Evolutionary conservation across 2,888 invertebrate species (phyloP).

Genomic region (Brachynemurus nebulosus): DNA sequence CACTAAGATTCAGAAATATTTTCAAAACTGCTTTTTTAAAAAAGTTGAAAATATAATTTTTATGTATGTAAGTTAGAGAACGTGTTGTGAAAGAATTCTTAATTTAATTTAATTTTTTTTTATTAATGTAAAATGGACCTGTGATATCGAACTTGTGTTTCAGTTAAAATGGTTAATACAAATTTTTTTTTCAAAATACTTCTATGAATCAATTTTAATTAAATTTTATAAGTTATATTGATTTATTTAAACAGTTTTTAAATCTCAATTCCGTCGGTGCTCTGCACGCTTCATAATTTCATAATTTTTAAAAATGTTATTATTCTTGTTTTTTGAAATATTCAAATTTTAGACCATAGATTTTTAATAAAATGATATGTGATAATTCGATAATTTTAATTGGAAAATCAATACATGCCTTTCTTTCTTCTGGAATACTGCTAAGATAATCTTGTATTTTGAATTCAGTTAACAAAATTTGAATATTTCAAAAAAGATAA

Average conservation of each 20-base stretch:
- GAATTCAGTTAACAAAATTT: too few species aligned
- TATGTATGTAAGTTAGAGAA: background rate
- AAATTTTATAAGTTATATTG: background rate
- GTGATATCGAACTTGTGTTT: background rate
- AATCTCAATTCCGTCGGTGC: background rate
- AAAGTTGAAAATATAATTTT: background rate
- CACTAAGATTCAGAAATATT: conserved; percentile 6
- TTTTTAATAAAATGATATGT: too few species aligned
- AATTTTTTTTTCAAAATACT: background rate
- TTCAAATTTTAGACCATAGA: background rate
- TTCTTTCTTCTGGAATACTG: too few species aligned
- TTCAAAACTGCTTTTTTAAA: background rate
- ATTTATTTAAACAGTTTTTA: background rate
- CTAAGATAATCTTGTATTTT: too few species aligned
- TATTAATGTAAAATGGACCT: background rate
- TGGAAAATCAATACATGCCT: too few species aligned
- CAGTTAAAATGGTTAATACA: too few species aligned
- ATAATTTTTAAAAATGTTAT: background rate
- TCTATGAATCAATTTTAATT: background rate
- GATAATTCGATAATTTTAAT: too few species aligned
- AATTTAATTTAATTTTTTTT: background rate
- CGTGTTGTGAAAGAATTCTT: background rate
- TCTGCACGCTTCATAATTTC: background rate
- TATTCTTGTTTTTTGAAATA: background rate
- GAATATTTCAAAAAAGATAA: too few species aligned